Percentiles rank a stretch among this genome's conserved stretches.
Conservation (phyloP, 2,113 vertebrate species). For the Synchiropus splendidus region DNA sequence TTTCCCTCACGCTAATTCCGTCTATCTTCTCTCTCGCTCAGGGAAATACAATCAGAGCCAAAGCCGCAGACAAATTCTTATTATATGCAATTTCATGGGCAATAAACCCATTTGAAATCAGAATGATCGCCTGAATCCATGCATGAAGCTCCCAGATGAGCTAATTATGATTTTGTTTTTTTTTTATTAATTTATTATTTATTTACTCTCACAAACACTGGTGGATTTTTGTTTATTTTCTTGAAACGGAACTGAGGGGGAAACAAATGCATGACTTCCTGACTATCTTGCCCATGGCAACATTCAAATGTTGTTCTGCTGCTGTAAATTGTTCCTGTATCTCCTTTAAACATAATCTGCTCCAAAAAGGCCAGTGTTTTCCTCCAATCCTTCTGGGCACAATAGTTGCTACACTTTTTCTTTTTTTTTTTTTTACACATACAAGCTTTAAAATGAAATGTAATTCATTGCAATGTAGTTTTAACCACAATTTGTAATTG, state of each 20-base stretch:
- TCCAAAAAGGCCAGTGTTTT: not conserved
- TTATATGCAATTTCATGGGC: constrained; percentile 57
- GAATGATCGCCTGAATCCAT: constrained; percentile 36
- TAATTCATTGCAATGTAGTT: no score
- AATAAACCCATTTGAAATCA: constrained; percentile 50
- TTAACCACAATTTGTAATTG: no score
- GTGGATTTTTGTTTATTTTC: constrained; percentile 4
- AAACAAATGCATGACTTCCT: not conserved
- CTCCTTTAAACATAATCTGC: constrained; percentile 4
- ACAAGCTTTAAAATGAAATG: no score
- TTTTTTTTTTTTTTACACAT: no score
- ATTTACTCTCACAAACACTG: constrained; percentile 23
- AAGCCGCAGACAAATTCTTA: constrained; percentile 49
- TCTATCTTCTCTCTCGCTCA: constrained; percentile 26
- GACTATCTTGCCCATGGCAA: no score
- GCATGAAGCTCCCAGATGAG: constrained; percentile 26
- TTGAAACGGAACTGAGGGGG: constrained; percentile 10
- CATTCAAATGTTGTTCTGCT: not conserved
- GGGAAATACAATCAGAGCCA: constrained; percentile 49
- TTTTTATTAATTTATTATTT: constrained; percentile 6
- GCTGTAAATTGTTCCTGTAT: not conserved
- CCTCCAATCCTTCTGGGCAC: no score
- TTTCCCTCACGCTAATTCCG: not conserved
- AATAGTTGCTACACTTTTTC: no score
- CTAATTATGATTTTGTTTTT: constrained; percentile 28